These are phyloP conservation scores for Gobiocypris rarus DNA, from an alignment of 2,113 vertebrate species.

Conservation along the genomic window DNA sequence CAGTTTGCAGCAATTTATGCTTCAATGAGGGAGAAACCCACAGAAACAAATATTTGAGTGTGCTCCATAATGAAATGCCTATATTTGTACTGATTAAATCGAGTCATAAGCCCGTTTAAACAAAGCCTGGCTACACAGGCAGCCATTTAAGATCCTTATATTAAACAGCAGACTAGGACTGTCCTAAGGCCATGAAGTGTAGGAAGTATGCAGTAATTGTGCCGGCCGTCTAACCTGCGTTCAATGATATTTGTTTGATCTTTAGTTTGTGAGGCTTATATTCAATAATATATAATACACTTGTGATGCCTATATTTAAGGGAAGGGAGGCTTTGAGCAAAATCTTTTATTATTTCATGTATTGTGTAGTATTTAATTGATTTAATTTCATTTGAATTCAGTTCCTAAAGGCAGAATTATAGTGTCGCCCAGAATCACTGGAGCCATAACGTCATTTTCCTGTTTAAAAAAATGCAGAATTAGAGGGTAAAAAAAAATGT, in stretches of 20 bases:
- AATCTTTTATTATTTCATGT: background rate
- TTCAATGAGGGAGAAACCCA: constrained; percentile 79
- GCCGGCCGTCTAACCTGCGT: background rate
- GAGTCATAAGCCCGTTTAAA: constrained; percentile 70
- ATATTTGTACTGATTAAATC: constrained; percentile 77
- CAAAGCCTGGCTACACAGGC: constrained; percentile 68
- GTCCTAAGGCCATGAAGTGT: constrained; percentile 35
- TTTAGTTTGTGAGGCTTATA: background rate
- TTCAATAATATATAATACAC: background rate
- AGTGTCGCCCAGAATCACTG: background rate
- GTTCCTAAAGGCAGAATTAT: background rate
- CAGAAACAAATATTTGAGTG: constrained; percentile 81
- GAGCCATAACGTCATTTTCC: constrained; percentile 17
- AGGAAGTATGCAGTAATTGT: background rate
- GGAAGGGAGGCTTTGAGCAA: background rate
- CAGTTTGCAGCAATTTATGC: constrained; percentile 83
- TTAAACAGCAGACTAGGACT: constrained; percentile 74
- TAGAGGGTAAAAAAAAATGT: constrained; percentile 75
- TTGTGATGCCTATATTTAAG: background rate
- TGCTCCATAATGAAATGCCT: constrained; percentile 78
- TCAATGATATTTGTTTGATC: constrained; percentile 2
- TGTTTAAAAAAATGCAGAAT: constrained; percentile 51
- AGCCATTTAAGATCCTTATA: constrained; percentile 62
- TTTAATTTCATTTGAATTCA: background rate
- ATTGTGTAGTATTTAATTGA: background rate